These are phyloP conservation scores for Tethea ocularis DNA, from an alignment of 2,888 invertebrate species.

Conservation along the genomic window DNA sequence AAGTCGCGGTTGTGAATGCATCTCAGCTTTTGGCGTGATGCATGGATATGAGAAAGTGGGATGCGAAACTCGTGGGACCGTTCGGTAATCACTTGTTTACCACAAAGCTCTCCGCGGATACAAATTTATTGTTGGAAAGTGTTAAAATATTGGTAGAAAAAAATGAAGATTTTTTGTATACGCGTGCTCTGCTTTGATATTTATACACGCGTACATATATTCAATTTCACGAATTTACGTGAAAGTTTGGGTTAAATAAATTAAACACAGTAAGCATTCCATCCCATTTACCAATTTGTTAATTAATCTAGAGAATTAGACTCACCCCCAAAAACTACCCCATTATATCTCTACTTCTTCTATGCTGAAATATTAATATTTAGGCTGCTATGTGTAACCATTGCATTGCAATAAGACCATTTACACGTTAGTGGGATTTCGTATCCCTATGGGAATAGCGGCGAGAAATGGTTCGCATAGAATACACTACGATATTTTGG, in stretches of 20 bases:
- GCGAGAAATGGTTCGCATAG: constrained; percentile 53
- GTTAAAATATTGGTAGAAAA: not conserved
- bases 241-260: not conserved
- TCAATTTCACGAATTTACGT: no score
- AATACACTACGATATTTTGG: constrained; percentile 32
- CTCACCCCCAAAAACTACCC: constrained; percentile 39
- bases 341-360: constrained; percentile 45
- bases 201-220: not conserved
- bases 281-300: not conserved
- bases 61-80: constrained; percentile 55
- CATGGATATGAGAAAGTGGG: constrained; percentile 69
- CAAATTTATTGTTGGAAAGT: not conserved
- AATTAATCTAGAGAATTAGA: not conserved
- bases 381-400: constrained; percentile 37
- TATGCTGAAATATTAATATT: constrained; percentile 50
- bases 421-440: constrained; percentile 57
- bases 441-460: constrained; percentile 47
- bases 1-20: constrained; percentile 63
- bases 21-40: constrained; percentile 53
- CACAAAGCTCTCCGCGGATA: constrained; percentile 22
- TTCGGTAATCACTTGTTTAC: constrained; percentile 66
- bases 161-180: no score
- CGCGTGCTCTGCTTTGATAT: not conserved
- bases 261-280: no score
- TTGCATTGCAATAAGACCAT: constrained; percentile 58